Evolutionary conservation across 2,888 invertebrate species (phyloP).

Genomic region (Dichetophora obliterata): DNA sequence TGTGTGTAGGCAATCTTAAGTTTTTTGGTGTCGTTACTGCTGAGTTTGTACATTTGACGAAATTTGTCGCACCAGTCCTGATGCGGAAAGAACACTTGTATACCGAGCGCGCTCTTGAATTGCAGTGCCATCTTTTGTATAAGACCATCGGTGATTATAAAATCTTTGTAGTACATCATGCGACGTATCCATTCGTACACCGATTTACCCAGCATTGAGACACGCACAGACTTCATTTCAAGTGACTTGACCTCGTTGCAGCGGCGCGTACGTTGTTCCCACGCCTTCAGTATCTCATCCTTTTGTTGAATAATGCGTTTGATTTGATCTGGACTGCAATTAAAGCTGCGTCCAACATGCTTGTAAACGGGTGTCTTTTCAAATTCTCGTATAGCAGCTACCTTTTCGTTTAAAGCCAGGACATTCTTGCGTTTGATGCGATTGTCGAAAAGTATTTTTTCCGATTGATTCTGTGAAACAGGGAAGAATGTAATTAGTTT

Average conservation of each 20-base stretch:
- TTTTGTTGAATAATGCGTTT: constrained; percentile 66
- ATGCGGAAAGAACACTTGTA: constrained; percentile 64
- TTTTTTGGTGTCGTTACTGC: constrained; percentile 60
- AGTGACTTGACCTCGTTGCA: constrained; percentile 59
- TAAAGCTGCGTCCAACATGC: constrained; percentile 65
- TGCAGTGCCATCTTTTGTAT: constrained; percentile 67
- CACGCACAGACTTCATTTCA: constrained; percentile 63
- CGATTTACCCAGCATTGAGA: constrained; percentile 64
- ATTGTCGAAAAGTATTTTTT: constrained; percentile 64
- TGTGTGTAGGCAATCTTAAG: constrained; percentile 62
- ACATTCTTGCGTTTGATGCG: constrained; percentile 67
- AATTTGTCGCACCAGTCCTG: constrained; percentile 67
- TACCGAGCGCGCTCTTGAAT: constrained; percentile 63
- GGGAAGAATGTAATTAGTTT: constrained; percentile 7
- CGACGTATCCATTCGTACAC: constrained; percentile 67
- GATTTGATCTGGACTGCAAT: constrained; percentile 67
- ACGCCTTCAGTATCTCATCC: constrained; percentile 61
- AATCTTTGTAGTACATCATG: constrained; percentile 68
- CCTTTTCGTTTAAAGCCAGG: constrained; percentile 65
- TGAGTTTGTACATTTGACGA: constrained; percentile 60
- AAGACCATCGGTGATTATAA: constrained; percentile 62
- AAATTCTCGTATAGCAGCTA: constrained; percentile 65
- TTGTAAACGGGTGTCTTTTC: constrained; percentile 65
- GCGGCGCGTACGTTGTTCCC: constrained; percentile 66
- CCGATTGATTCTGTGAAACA: constrained; percentile 50